Evolutionary conservation across 2,113 vertebrate species (phyloP), one percentile per base, ranked within the genome.

Genomic region (Lophochroa leadbeateri): DNA sequence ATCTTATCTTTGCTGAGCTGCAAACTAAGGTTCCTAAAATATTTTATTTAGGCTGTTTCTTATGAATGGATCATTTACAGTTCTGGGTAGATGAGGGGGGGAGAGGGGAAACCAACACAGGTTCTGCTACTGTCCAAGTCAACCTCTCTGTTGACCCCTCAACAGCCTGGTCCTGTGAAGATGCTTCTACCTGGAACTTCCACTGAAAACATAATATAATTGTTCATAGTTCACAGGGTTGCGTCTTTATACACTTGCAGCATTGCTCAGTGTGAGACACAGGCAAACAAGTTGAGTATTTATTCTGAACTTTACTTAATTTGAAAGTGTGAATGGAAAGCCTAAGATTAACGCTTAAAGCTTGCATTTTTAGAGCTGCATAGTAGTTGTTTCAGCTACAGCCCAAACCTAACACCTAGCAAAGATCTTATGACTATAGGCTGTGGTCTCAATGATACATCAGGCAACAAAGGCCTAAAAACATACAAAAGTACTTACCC

Each of bases 401-500:
- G 19, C 46, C 31, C 61, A 71, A 84, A 50, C 47, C 27, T 46
- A 87, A 68, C 5, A 43, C 55, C 39, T 67, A 78, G 81, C 27
- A 90, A 19, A 3, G 7, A 77, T 57, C 19, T 33, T 65, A 25
- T 18, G 4, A 80, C 37, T 37, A 64, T 0, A 60, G 6, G 11
- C 53, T 2, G 4, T 35, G 4, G 17, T 50, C 70, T 72, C 79
- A 55, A 79, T 6, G 55, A 43, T 12, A 49, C 6, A 16, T 6
- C 13, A 78, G n/a, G 11, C 24, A 84, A 25, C 7, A 8, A 84
- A 70, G 19, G 78, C 31, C 12, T 37, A 31, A 37, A 83, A 83
- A 2, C 10, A 61, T 83, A 27, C 39, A 27, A 53, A 69, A 75
- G 20, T 0, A 97, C 99, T 99, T 97, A 99, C 99, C 99, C 99